A percentile compares a stretch with the other conserved stretches of the same genome.
Evolutionary conservation across 2,797 vertebrate genomes (phyloP).

Genomic region (Lutjanus campechanus): DNA sequence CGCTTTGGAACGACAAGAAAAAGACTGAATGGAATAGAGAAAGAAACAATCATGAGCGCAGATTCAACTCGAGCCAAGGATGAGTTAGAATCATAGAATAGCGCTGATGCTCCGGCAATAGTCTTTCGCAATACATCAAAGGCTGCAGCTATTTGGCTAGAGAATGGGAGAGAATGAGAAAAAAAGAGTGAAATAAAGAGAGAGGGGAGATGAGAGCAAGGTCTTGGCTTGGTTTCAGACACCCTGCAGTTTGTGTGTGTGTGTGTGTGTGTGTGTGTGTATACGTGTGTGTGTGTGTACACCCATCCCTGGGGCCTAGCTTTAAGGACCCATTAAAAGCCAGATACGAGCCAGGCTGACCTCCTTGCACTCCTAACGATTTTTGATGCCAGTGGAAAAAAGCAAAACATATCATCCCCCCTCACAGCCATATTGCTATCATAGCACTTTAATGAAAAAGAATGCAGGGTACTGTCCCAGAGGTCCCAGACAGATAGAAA

Average conservation of each 20-base stretch:
- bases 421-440: constrained; percentile 80
- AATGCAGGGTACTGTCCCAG: constrained; percentile 77
- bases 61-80: constrained; percentile 45
- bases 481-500: constrained; percentile 75
- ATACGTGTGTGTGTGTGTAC: constrained; percentile 27
- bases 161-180: constrained; percentile 46
- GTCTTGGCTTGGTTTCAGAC: constrained; percentile 75
- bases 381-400: constrained; percentile 81
- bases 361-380: constrained; percentile 81
- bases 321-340: constrained; percentile 85
- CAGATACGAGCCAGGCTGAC: constrained; percentile 79
- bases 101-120: constrained; percentile 57
- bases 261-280: constrained; percentile 3
- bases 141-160: constrained; percentile 56
- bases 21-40: constrained; percentile 38
- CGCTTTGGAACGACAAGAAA: constrained; percentile 27
- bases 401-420: constrained; percentile 78
- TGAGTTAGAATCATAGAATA: constrained; percentile 62
- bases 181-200: constrained; percentile 63
- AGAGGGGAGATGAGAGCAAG: constrained; percentile 58
- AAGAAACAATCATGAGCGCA: constrained; percentile 44
- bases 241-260: constrained; percentile 47
- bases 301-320: constrained; percentile 73
- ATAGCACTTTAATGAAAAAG: constrained; percentile 84
- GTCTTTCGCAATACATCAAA: constrained; percentile 73